Evolutionary conservation across 2,113 vertebrate genomes (phyloP).

Genomic region (Micronycteris hirsuta): DNA sequence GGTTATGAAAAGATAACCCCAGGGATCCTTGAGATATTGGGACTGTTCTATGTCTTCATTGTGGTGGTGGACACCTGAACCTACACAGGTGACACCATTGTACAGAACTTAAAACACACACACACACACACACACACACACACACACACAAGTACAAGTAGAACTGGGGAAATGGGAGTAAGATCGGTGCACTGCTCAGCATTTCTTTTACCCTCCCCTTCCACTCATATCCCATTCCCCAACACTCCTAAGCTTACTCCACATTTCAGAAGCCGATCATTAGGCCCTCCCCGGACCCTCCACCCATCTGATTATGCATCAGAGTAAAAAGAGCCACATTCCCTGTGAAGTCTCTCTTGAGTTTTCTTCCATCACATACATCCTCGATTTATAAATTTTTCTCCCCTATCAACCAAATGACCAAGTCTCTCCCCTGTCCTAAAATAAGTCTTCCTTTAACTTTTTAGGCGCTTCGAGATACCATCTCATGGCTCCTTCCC

Average conservation of each 20-base stretch:
- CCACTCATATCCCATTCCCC: neutral
- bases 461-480: neutral
- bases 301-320: neutral
- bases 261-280: neutral
- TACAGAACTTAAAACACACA: neutral
- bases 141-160: neutral
- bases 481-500: neutral
- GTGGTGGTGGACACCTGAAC: neutral
- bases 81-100: neutral
- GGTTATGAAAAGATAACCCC: neutral
- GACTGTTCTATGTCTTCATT: neutral
- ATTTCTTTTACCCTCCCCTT: neutral
- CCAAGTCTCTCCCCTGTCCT: neutral
- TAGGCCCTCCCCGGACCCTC: neutral
- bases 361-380: neutral
- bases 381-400: neutral
- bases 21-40: neutral
- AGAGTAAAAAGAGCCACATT: neutral
- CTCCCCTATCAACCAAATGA: neutral
- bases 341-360: neutral
- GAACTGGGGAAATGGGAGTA: neutral
- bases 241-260: neutral
- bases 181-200: neutral
- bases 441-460: neutral
- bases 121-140: neutral